Evolutionary conservation across 2,888 invertebrate species (phyloP), one percentile per base, ranked within the genome.

Genomic region (Teleogryllus oceanicus): DNA sequence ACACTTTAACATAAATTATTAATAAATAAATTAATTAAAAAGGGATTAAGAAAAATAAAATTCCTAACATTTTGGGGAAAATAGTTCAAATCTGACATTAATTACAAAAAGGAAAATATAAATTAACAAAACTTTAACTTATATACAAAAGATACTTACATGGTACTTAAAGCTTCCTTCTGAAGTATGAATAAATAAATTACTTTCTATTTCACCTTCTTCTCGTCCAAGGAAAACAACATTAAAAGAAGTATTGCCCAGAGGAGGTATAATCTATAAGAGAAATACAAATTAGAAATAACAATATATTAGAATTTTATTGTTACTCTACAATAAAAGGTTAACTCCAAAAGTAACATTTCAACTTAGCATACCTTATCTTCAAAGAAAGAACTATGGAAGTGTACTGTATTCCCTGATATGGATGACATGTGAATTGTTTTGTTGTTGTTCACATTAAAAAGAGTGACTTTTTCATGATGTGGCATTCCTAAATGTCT

Each of bases 371-470:
- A 88, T 87, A 97, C 97, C 92, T 97, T 97, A 85, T 96, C 93
- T 86, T 96, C 94, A 88, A 98, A 98, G 90, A 98, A 98, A 83
- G 98, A 97, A 85, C 97, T 97, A 88, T 98, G 97, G 90, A 98
- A 98, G 89, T 97, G 95, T 62, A 95, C 93, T 84, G 96, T 96
- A 87, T 93, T 96, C 85, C 97, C 97, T 83, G 97, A 96, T 86
- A 98, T 96, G 83, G 97, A 97, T 86, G 95, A 93, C 86, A 98
- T 92, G 87, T 96, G 95, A 85, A 98, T 92, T 85, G 94, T 96
- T 86, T 92, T 92, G 89, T 96, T 95, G 84, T 90, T 89, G 89
- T 94, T 95, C 85, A 92, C 92, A 90, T 98, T 98, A 87, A 94
- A 92, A 84, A 98, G 90, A 84, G 94, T 94, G 83, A 98, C 97